Conservation (phyloP, 2,888 invertebrate species). For the Nysson spinosus region DNA sequence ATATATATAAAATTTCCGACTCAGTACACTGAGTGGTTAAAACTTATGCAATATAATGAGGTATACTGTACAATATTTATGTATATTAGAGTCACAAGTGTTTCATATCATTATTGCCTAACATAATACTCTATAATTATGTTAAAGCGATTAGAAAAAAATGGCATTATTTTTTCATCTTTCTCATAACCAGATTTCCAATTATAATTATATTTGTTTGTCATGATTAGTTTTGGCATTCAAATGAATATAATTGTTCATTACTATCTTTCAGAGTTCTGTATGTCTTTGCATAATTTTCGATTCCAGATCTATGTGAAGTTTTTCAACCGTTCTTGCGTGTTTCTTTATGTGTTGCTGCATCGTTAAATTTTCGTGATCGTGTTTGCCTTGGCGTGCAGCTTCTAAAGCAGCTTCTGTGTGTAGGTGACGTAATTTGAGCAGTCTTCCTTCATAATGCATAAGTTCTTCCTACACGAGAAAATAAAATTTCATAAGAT, state of each 20-base stretch:
- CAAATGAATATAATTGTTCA: conserved; percentile 8
- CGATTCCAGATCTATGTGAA: conserved; percentile 88
- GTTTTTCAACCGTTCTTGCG: conserved; percentile 89
- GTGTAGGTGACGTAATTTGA: conserved; percentile 90
- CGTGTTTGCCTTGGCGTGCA: conserved; percentile 82
- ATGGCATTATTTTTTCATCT: no score
- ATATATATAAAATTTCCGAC: no score
- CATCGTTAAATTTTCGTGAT: conserved; percentile 62
- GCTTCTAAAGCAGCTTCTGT: conserved; percentile 87
- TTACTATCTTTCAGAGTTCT: conserved; percentile 82
- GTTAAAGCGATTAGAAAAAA: no score
- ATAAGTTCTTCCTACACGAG: conserved; percentile 85
- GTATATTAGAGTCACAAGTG: no score
- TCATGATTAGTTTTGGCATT: not conserved
- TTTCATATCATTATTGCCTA: no score
- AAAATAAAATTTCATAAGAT: conserved; percentile 11
- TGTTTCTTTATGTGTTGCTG: conserved; percentile 91
- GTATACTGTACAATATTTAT: no score
- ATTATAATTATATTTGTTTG: not conserved
- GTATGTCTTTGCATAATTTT: conserved; percentile 87
- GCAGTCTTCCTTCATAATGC: conserved; percentile 91
- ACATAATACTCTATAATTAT: no score
- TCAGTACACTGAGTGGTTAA: no score
- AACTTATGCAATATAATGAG: not conserved
- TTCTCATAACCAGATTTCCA: no score